Evolutionary conservation across 2,888 invertebrate species (phyloP).

Genomic region (Eurytoma adleriae): DNA sequence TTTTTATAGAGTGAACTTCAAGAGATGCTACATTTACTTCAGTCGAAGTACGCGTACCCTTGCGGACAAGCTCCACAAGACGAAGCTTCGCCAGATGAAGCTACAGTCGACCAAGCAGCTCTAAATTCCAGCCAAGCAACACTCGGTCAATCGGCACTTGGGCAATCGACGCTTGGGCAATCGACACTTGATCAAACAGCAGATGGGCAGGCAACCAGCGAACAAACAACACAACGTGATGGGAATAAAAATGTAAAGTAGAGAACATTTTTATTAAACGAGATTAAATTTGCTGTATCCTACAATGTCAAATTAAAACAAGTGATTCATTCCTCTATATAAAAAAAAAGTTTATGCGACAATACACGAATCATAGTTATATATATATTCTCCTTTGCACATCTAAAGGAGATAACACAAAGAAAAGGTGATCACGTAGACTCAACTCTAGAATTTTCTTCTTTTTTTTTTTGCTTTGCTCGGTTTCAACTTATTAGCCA

Average conservation of each 20-base stretch:
- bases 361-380: slow-evolving; percentile 10
- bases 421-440: background rate
- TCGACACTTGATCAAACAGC: too few relatives aligned
- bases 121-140: too few relatives aligned
- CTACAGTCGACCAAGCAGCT: too few relatives aligned
- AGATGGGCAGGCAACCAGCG: too few relatives aligned
- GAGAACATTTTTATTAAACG: slow-evolving; percentile 34
- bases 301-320: slow-evolving; percentile 31
- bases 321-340: background rate
- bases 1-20: slow-evolving; percentile 45
- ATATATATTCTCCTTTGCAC: slow-evolving; percentile 22
- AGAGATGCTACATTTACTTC: slow-evolving; percentile 35
- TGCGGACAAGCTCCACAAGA: background rate
- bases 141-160: too few relatives aligned
- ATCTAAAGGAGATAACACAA: slow-evolving; percentile 37
- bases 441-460: slow-evolving; percentile 6
- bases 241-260: slow-evolving; percentile 8
- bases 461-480: slow-evolving; percentile 21
- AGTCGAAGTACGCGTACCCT: slow-evolving; percentile 7
- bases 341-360: slow-evolving; percentile 20
- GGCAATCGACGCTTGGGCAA: too few relatives aligned
- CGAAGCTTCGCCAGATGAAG: background rate
- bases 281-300: slow-evolving; percentile 19
- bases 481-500: background rate
- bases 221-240: too few relatives aligned